Conservation (phyloP, 2,113 vertebrate species). For the Malurus melanocephalus region DNA sequence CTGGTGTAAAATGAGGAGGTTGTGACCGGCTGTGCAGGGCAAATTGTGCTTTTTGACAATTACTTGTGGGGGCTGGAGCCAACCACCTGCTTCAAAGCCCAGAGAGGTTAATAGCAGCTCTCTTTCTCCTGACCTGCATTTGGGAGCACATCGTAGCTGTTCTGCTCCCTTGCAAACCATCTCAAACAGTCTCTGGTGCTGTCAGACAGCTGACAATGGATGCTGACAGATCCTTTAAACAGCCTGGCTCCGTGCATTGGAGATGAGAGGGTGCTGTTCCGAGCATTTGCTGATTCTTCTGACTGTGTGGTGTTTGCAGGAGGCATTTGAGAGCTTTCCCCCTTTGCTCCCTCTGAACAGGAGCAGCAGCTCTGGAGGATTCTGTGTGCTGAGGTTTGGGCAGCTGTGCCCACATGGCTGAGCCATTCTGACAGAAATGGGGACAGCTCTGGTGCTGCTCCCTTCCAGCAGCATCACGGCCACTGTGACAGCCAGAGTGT, state of each 20-base stretch:
- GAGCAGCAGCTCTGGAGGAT: neutral
- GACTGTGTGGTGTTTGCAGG: neutral
- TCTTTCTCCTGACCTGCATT: neutral
- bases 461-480: neutral
- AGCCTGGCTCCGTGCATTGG: neutral
- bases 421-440: neutral
- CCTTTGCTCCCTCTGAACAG: neutral
- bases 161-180: neutral
- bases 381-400: neutral
- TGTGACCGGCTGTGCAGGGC: neutral
- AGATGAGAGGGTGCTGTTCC: neutral
- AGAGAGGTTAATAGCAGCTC: slow-evolving; percentile 3
- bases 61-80: neutral
- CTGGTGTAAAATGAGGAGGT: neutral
- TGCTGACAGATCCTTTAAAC: neutral
- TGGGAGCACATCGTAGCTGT: neutral
- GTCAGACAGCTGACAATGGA: neutral
- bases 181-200: neutral
- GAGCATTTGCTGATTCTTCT: neutral
- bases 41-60: slow-evolving; percentile 24
- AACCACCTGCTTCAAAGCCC: slow-evolving; percentile 17
- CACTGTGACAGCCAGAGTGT: neutral
- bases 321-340: neutral
- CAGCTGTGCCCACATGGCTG: neutral
- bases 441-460: no score